phyloP scores from a whole-genome alignment of 2,888 invertebrate genomes.

The Punctoribates punctum region DNA sequence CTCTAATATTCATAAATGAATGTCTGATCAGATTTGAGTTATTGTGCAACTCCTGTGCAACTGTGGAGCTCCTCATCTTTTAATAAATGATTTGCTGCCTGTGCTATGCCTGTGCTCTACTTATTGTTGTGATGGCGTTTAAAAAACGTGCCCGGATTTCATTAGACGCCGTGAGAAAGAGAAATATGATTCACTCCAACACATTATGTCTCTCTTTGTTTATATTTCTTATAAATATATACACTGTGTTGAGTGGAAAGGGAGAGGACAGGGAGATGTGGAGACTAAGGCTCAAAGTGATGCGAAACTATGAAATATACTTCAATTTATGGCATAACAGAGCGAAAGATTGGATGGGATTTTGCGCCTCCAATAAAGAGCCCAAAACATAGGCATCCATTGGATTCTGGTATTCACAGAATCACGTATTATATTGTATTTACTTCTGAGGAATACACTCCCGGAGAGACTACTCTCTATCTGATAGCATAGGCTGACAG shows the following conservation, averaged over 20 bases:
- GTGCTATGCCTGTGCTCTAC: not conserved
- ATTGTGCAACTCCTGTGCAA: no score
- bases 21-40: no score
- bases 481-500: not conserved
- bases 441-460: not conserved
- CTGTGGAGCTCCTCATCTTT: not conserved
- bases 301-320: not conserved
- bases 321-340: not conserved
- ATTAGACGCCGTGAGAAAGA: constrained; percentile 11
- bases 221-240: no score
- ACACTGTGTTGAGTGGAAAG: no score
- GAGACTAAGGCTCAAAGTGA: no score
- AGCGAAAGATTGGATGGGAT: not conserved
- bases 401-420: not conserved
- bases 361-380: constrained; percentile 8
- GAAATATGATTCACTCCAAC: not conserved
- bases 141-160: not conserved
- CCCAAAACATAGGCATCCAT: not conserved
- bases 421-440: constrained; percentile 17
- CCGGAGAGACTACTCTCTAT: not conserved
- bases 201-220: no score
- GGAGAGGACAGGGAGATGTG: no score
- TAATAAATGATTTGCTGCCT: constrained; percentile 14
- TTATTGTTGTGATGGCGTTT: not conserved
- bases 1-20: no score